Conservation (phyloP, 1,140 invertebrate genomes). For the Brachionus rubens region DNA sequence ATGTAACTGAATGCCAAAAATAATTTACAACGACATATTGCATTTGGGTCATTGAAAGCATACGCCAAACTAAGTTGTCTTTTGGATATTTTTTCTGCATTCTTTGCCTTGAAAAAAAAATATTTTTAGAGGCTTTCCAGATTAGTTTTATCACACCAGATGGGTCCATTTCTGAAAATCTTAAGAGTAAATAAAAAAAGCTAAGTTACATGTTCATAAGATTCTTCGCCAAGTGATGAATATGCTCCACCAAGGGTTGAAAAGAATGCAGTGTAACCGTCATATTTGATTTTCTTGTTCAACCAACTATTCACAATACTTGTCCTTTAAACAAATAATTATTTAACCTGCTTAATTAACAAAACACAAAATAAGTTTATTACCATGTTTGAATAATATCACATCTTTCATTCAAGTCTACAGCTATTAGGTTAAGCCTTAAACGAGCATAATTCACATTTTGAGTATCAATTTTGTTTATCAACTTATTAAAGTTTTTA, state of each 20-base stretch:
- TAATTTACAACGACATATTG: slow-evolving; percentile 28
- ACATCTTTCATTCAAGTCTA: background rate
- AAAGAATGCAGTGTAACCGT: slow-evolving; percentile 25
- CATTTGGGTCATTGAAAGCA: slow-evolving; percentile 43
- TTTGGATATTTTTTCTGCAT: slow-evolving; percentile 38
- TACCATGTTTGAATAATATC: background rate
- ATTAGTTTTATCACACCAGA: too few relatives aligned
- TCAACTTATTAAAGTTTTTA: background rate
- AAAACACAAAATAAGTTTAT: too few relatives aligned
- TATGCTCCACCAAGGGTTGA: slow-evolving; percentile 44
- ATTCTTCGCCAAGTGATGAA: slow-evolving; percentile 46
- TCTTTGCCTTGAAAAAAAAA: slow-evolving; percentile 29
- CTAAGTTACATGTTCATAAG: slow-evolving; percentile 17
- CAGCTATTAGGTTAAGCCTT: background rate
- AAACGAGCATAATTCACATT: background rate
- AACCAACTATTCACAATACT: slow-evolving; percentile 8
- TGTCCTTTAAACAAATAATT: background rate
- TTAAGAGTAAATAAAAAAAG: too few relatives aligned
- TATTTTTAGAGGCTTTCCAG: too few relatives aligned
- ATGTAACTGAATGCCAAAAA: slow-evolving; percentile 44
- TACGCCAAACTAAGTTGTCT: slow-evolving; percentile 16
- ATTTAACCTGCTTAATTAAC: too few relatives aligned
- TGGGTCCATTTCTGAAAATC: too few relatives aligned
- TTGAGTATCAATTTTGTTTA: background rate
- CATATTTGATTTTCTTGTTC: slow-evolving; percentile 26